Evolutionary conservation across 2,797 vertebrate species (phyloP).

Genomic region (Sebastolobus altivelis): DNA sequence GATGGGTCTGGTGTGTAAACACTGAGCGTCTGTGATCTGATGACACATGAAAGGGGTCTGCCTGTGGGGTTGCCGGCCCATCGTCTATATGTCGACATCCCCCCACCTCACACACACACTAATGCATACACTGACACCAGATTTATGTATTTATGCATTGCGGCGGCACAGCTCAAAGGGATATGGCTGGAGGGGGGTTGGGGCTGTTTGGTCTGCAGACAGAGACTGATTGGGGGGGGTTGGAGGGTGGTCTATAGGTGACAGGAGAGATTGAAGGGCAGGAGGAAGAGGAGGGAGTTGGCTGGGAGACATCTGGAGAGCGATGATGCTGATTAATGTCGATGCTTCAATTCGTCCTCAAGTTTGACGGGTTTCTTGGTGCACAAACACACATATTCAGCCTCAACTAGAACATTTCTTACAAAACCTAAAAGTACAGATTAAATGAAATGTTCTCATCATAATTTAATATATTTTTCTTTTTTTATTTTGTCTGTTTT

Average conservation of each 20-base stretch:
- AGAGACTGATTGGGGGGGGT: slow-evolving; percentile 62
- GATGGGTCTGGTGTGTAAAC: slow-evolving; percentile 75
- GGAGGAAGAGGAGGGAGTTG: slow-evolving; percentile 25
- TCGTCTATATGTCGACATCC: slow-evolving; percentile 67
- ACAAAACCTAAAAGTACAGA: slow-evolving; percentile 8
- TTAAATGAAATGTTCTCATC: slow-evolving; percentile 45
- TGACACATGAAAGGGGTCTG: slow-evolving; percentile 80
- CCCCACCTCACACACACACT: slow-evolving; percentile 30
- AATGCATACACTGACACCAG: slow-evolving; percentile 58
- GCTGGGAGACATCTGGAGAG: slow-evolving; percentile 74
- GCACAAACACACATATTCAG: background rate
- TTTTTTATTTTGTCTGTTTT: slow-evolving; percentile 42
- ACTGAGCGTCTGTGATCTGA: slow-evolving; percentile 77
- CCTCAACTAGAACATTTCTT: background rate
- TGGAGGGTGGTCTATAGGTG: slow-evolving; percentile 57
- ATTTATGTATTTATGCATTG: slow-evolving; percentile 85
- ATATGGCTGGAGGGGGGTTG: slow-evolving; percentile 59
- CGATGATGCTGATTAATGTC: slow-evolving; percentile 59
- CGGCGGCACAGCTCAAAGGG: slow-evolving; percentile 75
- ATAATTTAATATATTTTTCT: slow-evolving; percentile 47
- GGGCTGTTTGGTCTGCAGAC: slow-evolving; percentile 64
- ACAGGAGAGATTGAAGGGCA: slow-evolving; percentile 67
- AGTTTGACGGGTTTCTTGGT: background rate
- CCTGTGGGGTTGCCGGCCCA: slow-evolving; percentile 64
- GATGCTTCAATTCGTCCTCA: slow-evolving; percentile 3